These are phyloP conservation scores for Augiades crinisus DNA, from an alignment of 2,888 invertebrate species.

Conservation along the genomic window DNA sequence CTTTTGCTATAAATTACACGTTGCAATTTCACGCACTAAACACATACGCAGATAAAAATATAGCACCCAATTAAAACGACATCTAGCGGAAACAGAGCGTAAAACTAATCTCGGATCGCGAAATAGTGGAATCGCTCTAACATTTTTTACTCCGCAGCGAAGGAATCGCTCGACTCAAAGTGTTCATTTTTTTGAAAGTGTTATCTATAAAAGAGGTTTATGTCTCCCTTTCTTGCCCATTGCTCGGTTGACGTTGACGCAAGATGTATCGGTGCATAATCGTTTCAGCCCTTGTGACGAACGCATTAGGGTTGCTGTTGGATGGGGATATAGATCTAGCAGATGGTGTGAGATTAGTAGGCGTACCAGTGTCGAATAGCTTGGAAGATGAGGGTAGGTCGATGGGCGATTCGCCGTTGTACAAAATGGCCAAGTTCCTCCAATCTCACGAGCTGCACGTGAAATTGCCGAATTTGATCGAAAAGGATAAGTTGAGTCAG, in stretches of 20 bases:
- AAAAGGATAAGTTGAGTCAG: constrained; percentile 83
- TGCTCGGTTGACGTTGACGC: constrained; percentile 49
- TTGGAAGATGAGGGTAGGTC: constrained; percentile 70
- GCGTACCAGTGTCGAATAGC: constrained; percentile 70
- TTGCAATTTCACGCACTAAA: constrained; percentile 14
- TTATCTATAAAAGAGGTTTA: constrained; percentile 63
- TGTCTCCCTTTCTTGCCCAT: constrained; percentile 64
- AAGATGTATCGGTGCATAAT: constrained; percentile 63
- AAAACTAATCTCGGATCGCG: constrained; percentile 29
- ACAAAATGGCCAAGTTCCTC: constrained; percentile 84
- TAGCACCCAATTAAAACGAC: constrained; percentile 22
- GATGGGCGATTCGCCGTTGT: constrained; percentile 76
- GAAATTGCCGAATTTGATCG: constrained; percentile 85
- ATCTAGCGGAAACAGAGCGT: constrained; percentile 39
- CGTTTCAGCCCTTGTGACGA: constrained; percentile 42
- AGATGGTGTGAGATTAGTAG: constrained; percentile 84
- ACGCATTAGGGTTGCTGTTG: constrained; percentile 50
- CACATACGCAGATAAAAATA: constrained; percentile 9
- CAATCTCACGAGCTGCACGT: constrained; percentile 88
- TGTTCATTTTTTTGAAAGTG: constrained; percentile 76
- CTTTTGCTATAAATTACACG: constrained; percentile 26
- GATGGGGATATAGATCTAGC: constrained; percentile 81
- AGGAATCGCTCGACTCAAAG: constrained; percentile 50
- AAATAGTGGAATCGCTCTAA: constrained; percentile 42
- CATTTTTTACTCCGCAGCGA: constrained; percentile 48